Conservation (phyloP, 2,797 vertebrate species). For the Peromyscus attwateri region DNA sequence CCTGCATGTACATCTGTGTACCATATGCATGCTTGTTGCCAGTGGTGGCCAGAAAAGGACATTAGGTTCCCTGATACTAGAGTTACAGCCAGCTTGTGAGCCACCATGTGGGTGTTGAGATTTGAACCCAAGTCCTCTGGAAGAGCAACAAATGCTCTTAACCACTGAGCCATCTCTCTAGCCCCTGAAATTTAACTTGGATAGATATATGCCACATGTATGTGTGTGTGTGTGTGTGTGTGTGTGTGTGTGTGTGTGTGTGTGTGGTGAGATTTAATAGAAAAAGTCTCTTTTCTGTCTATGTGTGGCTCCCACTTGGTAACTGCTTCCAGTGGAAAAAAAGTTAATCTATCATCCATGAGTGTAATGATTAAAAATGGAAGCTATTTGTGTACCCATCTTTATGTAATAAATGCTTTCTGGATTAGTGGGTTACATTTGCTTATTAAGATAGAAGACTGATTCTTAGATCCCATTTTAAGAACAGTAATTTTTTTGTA, state of each 20-base stretch:
- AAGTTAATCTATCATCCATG: not conserved
- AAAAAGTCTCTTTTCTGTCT: not conserved
- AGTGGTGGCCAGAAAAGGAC: no score
- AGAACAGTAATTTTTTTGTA: not conserved
- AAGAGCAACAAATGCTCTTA: not conserved
- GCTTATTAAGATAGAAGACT: conserved; percentile 16
- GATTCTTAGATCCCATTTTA: conserved; percentile 31
- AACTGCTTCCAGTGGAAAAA: not conserved
- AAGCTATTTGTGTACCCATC: not conserved
- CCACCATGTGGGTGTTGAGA: not conserved
- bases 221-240: not conserved
- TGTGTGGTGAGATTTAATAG: not conserved
- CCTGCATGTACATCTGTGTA: not conserved
- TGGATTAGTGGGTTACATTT: conserved; percentile 13
- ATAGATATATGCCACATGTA: not conserved
- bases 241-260: no score
- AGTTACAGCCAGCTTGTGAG: not conserved
- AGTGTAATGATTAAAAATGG: not conserved
- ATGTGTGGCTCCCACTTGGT: not conserved
- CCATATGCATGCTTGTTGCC: not conserved
- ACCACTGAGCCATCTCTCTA: not conserved
- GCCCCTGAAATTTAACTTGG: not conserved
- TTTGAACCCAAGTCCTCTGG: not conserved
- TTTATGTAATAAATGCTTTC: conserved; percentile 2
- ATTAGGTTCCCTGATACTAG: not conserved